Percentiles rank a stretch among this genome's conserved stretches.
Evolutionary conservation across 2,888 invertebrate species (phyloP).

Genomic region (Philaethria dido): DNA sequence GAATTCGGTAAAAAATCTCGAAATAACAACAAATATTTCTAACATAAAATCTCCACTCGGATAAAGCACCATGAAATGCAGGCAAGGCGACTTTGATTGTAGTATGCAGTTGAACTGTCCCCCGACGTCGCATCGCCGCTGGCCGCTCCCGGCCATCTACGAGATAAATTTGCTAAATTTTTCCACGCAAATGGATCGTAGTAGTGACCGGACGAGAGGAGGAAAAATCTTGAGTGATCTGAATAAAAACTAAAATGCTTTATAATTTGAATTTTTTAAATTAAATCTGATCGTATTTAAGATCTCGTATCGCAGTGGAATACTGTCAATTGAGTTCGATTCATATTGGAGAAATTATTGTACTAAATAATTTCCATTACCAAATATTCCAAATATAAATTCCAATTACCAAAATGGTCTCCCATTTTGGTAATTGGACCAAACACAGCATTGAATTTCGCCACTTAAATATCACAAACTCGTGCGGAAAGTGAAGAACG

Average conservation of each 20-base stretch:
- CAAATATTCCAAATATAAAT: too few relatives aligned
- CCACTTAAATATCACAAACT: too few relatives aligned
- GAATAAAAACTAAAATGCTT: conserved; percentile 14
- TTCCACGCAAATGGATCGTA: conserved; percentile 35
- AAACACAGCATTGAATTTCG: too few relatives aligned
- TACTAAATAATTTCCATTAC: too few relatives aligned
- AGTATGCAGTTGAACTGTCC: conserved; percentile 32
- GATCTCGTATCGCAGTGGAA: too few relatives aligned
- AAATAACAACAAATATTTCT: not conserved
- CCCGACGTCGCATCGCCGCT: conserved; percentile 27
- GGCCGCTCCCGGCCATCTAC: conserved; percentile 27
- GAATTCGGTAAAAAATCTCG: not conserved
- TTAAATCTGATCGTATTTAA: too few relatives aligned
- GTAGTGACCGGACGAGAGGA: conserved; percentile 28
- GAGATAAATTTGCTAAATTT: conserved; percentile 38
- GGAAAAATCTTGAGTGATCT: conserved; percentile 30
- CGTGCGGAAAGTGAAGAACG: too few relatives aligned
- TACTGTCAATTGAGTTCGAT: too few relatives aligned
- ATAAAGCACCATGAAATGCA: conserved; percentile 27
- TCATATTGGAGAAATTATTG: too few relatives aligned
- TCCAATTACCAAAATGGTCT: too few relatives aligned
- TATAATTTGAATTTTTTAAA: not conserved
- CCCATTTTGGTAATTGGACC: too few relatives aligned
- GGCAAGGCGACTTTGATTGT: conserved; percentile 34
- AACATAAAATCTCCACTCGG: not conserved